Conservation (phyloP, 2,797 vertebrate genomes). For the Pachyuromys duprasi region DNA sequence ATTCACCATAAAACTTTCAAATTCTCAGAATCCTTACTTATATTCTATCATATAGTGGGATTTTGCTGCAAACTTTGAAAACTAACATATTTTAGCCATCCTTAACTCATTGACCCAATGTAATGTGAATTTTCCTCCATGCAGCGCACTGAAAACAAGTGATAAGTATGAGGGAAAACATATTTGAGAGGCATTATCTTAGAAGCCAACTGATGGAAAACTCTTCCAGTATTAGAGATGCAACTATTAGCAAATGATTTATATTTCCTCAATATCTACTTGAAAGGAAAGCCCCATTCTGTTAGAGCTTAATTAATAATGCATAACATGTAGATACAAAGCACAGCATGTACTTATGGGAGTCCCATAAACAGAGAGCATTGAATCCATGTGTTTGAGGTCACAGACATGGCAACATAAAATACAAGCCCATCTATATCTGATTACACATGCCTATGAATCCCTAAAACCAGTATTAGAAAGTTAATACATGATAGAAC, state of each 20-base stretch:
- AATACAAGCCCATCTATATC: background rate
- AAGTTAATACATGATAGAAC: too few relatives aligned
- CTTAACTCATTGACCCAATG: background rate
- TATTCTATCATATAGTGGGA: background rate
- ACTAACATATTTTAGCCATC: background rate
- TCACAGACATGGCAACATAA: background rate
- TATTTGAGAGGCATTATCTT: background rate
- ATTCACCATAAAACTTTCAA: background rate
- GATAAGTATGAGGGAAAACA: background rate
- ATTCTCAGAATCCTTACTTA: background rate
- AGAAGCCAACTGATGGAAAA: background rate
- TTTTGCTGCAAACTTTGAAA: background rate
- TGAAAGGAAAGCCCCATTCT: constrained; percentile 7
- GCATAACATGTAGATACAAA: background rate
- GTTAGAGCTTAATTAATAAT: background rate
- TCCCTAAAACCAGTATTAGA: background rate
- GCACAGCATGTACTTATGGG: background rate
- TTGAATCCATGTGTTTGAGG: background rate
- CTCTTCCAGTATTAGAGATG: background rate
- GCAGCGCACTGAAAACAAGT: background rate
- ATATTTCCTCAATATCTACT: background rate
- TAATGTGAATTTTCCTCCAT: background rate
- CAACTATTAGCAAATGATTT: constrained; percentile 21
- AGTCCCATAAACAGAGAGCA: background rate
- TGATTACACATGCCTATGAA: background rate